Evolutionary conservation across 2,113 vertebrate genomes (phyloP).

Genomic region (Dromiciops gliroides): DNA sequence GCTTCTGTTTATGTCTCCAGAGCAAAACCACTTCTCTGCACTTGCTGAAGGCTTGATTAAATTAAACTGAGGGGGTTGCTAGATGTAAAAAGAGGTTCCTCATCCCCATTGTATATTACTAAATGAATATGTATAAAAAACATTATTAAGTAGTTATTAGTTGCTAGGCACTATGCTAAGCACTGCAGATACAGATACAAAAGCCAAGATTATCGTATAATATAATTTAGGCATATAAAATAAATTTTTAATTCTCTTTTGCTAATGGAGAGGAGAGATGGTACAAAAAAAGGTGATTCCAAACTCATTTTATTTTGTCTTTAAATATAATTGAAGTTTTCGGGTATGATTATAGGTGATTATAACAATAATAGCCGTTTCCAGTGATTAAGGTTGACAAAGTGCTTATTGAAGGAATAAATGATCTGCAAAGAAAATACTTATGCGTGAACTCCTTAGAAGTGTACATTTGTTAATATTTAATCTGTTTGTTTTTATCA

Average conservation of each 20-base stretch:
- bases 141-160: not conserved
- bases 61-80: not conserved
- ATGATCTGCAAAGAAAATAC: not conserved
- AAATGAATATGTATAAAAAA: not conserved
- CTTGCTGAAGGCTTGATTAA: not conserved
- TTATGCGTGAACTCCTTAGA: not conserved
- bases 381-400: not conserved
- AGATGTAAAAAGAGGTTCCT: not conserved
- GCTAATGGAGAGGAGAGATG: not conserved
- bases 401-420: not conserved
- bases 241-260: not conserved
- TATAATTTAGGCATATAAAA: not conserved
- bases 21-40: not conserved
- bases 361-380: not conserved
- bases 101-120: not conserved
- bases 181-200: not conserved
- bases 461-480: not conserved
- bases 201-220: not conserved
- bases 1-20: not conserved
- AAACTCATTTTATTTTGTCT: not conserved
- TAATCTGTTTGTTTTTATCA: not conserved
- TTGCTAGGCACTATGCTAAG: not conserved
- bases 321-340: not conserved
- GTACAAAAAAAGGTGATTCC: not conserved
- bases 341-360: not conserved